Evolutionary conservation across 1,140 invertebrate genomes (phyloP).

Genomic region (Cephus cinctus): DNA sequence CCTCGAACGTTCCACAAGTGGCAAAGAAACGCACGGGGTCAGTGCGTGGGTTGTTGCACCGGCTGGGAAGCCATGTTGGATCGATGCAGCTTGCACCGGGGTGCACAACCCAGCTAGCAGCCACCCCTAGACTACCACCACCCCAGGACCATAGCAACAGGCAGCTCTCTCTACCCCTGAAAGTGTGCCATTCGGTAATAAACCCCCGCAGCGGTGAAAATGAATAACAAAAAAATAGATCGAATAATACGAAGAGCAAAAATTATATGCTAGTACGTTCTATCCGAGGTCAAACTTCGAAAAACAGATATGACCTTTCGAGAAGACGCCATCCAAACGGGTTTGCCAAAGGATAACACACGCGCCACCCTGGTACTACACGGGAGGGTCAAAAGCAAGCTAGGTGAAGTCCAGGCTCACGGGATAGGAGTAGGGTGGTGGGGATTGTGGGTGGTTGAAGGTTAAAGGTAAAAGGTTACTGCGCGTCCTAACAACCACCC

Average conservation of each 20-base stretch:
- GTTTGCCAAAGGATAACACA: constrained; percentile 13
- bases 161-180: constrained; percentile 29
- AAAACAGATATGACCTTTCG: not conserved
- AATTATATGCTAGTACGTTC: not conserved
- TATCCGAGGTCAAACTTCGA: not conserved
- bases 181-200: constrained; percentile 19
- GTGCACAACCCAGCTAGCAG: not conserved
- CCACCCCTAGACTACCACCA: not conserved
- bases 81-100: constrained; percentile 44
- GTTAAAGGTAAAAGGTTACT: constrained; percentile 21
- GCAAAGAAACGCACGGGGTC: constrained; percentile 37
- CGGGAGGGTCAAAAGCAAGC: constrained; percentile 10
- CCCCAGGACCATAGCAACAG: constrained; percentile 36
- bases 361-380: too few species aligned
- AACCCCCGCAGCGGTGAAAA: not conserved
- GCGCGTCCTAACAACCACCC: too few species aligned
- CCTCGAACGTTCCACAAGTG: constrained; percentile 4
- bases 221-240: not conserved
- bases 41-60: constrained; percentile 52
- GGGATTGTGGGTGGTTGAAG: too few species aligned
- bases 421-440: not conserved
- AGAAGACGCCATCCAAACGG: not conserved
- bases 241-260: not conserved
- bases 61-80: constrained; percentile 31
- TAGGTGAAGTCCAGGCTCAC: not conserved